Evolutionary conservation across 1,140 invertebrate species (phyloP).

Genomic region (Oedothorax gibbosus): DNA sequence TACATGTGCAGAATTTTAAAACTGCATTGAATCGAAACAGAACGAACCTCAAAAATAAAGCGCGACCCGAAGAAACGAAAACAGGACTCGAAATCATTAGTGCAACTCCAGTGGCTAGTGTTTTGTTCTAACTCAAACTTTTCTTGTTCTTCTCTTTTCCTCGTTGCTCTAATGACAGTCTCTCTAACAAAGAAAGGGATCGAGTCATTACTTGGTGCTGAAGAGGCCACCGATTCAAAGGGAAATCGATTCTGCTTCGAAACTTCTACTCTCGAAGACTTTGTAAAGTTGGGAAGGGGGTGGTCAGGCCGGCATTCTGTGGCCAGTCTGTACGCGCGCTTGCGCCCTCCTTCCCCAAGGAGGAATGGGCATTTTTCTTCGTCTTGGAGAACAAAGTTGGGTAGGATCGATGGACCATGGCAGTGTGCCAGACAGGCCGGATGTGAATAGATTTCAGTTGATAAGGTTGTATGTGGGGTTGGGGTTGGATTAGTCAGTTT

Average conservation of each 20-base stretch:
- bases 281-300: neutral
- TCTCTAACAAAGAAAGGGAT: neutral
- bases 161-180: too few relatives aligned
- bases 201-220: slow-evolving; percentile 8
- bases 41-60: too few relatives aligned
- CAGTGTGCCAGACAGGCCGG: slow-evolving; percentile 55
- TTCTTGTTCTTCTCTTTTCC: too few relatives aligned
- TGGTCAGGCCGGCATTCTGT: slow-evolving; percentile 48
- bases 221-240: slow-evolving; percentile 12
- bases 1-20: too few relatives aligned
- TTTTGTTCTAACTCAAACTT: too few relatives aligned
- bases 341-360: slow-evolving; percentile 44
- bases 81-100: too few relatives aligned
- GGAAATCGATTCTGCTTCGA: neutral
- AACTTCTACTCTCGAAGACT: too few relatives aligned
- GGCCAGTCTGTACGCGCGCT: slow-evolving; percentile 54
- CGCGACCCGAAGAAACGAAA: too few relatives aligned
- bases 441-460: neutral
- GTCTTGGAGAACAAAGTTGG: slow-evolving; percentile 51
- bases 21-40: too few relatives aligned
- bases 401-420: slow-evolving; percentile 50
- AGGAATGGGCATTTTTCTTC: slow-evolving; percentile 56
- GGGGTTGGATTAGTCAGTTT: too few relatives aligned
- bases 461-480: too few relatives aligned
- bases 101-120: too few relatives aligned